Base-by-base conservation (phyloP, 2,888 invertebrate genomes). In the Chloroclysta siterata region DNA sequence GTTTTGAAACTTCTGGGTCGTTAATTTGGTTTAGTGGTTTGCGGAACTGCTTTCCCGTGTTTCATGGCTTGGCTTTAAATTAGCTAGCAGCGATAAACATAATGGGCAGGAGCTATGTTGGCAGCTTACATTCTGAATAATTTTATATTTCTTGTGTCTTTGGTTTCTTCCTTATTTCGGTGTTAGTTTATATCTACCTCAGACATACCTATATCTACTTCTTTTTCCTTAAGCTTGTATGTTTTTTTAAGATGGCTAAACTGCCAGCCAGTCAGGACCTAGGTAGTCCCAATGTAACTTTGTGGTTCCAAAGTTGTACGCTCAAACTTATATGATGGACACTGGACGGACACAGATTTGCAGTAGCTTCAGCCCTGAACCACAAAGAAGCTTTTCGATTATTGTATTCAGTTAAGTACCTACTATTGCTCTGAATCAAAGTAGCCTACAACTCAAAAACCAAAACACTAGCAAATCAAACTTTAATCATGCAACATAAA, bases 1-100 rank as follows among this genome's bases (percentile, higher is more conserved):
- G 67, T 67, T 68, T 70, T 72, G 70, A 63, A 70, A 70, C 62
- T 54, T 53, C 55, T 58, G 52, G 33, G 50, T 61, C 60, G 61
- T 63, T 66, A 57, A 66, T 66, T 65, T 65, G 8, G 29, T 60
- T 61, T 65, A 61, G 42, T 59, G 60, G 56, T 60, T 48, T 53
- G 57, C 39, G 46, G 47, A 59, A 54, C 58, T 36, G 55, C 48
- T 56, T 52, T 56, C 47, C 22, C 44, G 36, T 7, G 51, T 61
- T 46, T 60, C 53, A 48, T 57, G 42, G 42, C 48, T 48, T 29
- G 17, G 14, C 17, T 15, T 29, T 41, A 14, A 39, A 28, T 56
- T 22, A 2, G 41, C 22, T 46, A 48, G 42, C 36, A 53, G 52
- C 42, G 13, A 39, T 53, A 60, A 39, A 36, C n/a, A 39, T 44